Conservation (phyloP, 2,113 vertebrate species). For the Gallinago paraguaiae region DNA sequence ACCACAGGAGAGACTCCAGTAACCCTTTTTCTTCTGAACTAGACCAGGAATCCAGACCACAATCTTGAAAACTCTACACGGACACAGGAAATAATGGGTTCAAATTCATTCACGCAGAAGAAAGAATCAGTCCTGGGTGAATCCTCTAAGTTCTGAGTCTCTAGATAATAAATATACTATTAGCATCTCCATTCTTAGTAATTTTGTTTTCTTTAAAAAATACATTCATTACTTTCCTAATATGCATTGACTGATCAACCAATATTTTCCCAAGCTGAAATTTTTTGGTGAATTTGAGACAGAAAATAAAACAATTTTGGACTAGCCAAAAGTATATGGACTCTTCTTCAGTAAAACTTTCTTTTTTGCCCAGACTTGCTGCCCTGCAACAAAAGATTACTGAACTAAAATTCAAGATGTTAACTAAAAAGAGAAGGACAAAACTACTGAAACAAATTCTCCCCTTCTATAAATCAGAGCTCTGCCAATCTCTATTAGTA, state of each 20-base stretch:
- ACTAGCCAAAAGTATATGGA: background rate
- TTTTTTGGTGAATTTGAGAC: background rate
- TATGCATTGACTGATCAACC: background rate
- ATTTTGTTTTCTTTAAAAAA: background rate
- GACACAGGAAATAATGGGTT: background rate
- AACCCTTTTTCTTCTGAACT: background rate
- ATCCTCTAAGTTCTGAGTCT: background rate
- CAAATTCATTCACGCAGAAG: background rate
- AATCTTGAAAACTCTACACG: background rate
- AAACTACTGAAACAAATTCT: background rate
- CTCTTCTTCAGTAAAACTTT: background rate
- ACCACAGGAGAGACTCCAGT: background rate
- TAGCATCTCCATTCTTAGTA: background rate
- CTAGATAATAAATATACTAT: background rate
- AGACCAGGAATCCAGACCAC: background rate
- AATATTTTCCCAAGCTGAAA: background rate
- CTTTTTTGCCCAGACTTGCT: background rate
- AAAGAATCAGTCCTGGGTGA: background rate
- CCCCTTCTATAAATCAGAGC: background rate
- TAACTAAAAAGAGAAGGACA: background rate
- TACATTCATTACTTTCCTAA: background rate
- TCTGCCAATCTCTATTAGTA: background rate
- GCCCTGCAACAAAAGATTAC: background rate
- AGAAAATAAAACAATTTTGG: background rate
- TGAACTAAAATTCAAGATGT: background rate